phyloP scores from a whole-genome alignment of 2,113 vertebrate species.

The Cariama cristata region DNA sequence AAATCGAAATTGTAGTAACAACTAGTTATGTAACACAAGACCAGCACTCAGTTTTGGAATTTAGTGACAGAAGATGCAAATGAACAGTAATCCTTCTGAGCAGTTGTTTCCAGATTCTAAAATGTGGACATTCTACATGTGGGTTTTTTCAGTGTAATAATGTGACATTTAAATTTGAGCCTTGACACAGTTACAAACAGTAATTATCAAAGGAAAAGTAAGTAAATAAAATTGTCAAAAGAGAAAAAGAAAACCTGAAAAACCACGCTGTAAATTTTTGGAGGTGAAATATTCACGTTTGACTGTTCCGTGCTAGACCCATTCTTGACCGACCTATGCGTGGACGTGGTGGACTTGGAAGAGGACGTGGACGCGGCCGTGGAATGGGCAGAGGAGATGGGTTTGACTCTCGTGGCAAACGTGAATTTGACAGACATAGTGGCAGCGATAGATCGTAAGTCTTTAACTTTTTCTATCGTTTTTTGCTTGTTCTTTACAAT shows the following conservation, averaged over 20 bases:
- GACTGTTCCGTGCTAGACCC: slow-evolving; percentile 72
- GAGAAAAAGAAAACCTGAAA: neutral
- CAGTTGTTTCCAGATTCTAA: neutral
- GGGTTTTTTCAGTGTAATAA: neutral
- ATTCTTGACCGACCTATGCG: slow-evolving; percentile 89
- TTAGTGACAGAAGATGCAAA: neutral
- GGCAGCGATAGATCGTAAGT: slow-evolving; percentile 98
- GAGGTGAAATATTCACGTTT: neutral
- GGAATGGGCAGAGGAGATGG: slow-evolving; percentile 93
- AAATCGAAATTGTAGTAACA: neutral
- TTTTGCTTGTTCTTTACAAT: neutral
- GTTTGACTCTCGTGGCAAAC: slow-evolving; percentile 96
- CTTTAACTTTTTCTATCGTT: neutral
- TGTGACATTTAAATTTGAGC: neutral
- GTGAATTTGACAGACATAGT: slow-evolving; percentile 97
- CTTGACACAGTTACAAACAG: fast-evolving
- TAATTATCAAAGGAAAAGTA: neutral
- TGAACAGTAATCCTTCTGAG: neutral
- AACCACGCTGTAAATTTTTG: neutral
- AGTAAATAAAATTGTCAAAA: fast-evolving
- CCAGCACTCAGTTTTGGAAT: neutral
- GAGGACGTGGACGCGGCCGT: slow-evolving; percentile 90
- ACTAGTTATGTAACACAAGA: neutral
- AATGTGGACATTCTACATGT: fast-evolving
- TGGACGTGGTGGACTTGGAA: slow-evolving; percentile 89